phyloP scores from a whole-genome alignment of 2,113 vertebrate genomes.

The Triplophysa dalaica region DNA sequence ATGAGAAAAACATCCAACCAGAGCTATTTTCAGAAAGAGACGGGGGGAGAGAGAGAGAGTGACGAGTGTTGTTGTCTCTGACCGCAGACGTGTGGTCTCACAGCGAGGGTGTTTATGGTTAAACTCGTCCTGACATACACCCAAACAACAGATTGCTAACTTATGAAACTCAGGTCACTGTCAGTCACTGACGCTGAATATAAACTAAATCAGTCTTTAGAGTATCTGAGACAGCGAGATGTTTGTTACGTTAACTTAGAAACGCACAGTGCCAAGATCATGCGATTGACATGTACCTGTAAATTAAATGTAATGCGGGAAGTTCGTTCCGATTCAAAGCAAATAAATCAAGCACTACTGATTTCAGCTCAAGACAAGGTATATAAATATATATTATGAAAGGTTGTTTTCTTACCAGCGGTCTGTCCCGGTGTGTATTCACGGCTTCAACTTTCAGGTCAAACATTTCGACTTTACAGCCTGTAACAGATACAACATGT shows the following conservation, averaged over 20 bases:
- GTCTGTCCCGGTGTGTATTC: slow-evolving; percentile 88
- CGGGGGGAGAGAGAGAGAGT: neutral
- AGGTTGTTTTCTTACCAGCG: slow-evolving; percentile 75
- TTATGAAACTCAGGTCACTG: too few species aligned
- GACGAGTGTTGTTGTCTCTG: neutral
- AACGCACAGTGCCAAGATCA: neutral
- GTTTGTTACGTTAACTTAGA: too few species aligned
- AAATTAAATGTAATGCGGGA: too few species aligned
- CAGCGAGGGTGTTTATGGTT: neutral
- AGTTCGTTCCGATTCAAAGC: neutral
- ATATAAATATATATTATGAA: neutral
- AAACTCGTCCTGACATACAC: slow-evolving; percentile 13
- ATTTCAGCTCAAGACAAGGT: neutral
- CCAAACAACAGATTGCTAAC: neutral
- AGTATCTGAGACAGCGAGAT: too few species aligned
- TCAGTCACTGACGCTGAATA: too few species aligned
- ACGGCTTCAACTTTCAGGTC: slow-evolving; percentile 88
- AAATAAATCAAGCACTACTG: neutral
- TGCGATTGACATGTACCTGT: too few species aligned
- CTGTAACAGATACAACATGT: slow-evolving; percentile 63
- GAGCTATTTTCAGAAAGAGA: neutral
- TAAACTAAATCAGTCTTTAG: too few species aligned
- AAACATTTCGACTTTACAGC: slow-evolving; percentile 91
- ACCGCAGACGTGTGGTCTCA: neutral
- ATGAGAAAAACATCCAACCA: neutral